Evolutionary conservation across 2,888 invertebrate species (phyloP), one percentile per base, ranked within the genome.

Genomic region (Zeuzera pyrina): DNA sequence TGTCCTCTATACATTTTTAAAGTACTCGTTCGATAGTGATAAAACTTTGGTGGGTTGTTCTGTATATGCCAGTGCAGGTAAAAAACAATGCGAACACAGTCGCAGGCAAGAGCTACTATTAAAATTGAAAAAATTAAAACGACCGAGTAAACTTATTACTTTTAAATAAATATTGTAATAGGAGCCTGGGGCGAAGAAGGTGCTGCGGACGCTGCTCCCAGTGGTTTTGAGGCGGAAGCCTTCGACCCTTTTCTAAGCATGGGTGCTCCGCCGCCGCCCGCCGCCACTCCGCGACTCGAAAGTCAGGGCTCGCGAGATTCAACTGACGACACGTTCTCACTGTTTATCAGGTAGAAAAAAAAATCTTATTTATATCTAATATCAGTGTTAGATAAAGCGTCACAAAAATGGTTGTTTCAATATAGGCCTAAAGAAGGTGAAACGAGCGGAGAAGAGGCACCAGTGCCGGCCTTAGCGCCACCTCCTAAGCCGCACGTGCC

Each of bases 221-320:
- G 87, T 1, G 91, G 91, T 29, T 92, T 90, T 30, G 86, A 83
- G 33, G 90, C 91, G 31, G 91, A 91, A 42, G 88, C 88, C 0
- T 93, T 93, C 52, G 95, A 94, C 52, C 88, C 90, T 1, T 94
- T 94, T 69, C 79, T 95, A 33, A 89, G 89, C 12, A 87, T 94
- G 87, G 89, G 88, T 34, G 92, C 92, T 29, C 93, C 94, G 1
- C 89, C 85, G 1, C 87, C 87, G 1, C 89, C 89, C 2, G 88
- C 89, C 36, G 87, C 87, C 43, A 89, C 89, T 0, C 91, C 91
- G 2, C 85, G 87, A 15, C 83, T 85, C 21, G 72, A 87, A 3
- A 85, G 84, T 30, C 78, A 84, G 31, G 89, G 87, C 15, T 93
- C 93, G 0, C 86, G 84, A n/a, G 94, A 94, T 48, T 93, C 93